Conservation (phyloP, 2,797 vertebrate genomes). For the Pipistrellus pygmaeus region DNA sequence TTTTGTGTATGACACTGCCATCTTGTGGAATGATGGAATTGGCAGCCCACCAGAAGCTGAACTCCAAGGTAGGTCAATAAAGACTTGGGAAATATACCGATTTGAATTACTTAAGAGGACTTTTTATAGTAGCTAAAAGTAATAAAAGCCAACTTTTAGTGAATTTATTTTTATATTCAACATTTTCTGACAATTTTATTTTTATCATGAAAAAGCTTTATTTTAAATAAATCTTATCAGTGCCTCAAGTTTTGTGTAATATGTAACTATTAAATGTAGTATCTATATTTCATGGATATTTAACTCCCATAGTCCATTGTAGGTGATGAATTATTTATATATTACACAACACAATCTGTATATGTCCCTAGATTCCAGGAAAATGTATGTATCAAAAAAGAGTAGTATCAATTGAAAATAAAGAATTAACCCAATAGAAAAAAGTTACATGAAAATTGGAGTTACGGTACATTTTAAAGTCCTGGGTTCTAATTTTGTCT, state of each 20-base stretch:
- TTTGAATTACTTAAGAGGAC: not conserved
- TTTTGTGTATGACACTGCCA: slow-evolving; percentile 98
- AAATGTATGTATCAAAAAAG: not conserved
- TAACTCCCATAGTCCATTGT: not conserved
- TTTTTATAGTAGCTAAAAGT: not conserved
- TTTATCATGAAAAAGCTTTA: not conserved
- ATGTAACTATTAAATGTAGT: not conserved
- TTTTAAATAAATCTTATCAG: not conserved
- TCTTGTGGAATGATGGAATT: slow-evolving; percentile 96
- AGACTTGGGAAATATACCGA: not conserved
- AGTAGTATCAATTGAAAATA: not conserved
- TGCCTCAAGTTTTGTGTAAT: not conserved
- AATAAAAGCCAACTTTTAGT: not conserved
- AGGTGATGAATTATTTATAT: not conserved
- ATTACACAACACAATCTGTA: not conserved
- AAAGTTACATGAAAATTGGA: not conserved
- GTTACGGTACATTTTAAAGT: not conserved
- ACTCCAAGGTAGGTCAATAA: slow-evolving; percentile 90
- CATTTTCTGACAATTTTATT: not conserved
- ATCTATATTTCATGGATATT: not conserved
- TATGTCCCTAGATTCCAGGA: not conserved
- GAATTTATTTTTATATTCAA: not conserved
- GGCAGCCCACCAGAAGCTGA: slow-evolving; percentile 95
- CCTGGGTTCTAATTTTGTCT: not conserved
- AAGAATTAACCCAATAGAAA: not conserved